Conservation (phyloP, 2,888 invertebrate genomes). For the Hydrotaea diabolus region DNA sequence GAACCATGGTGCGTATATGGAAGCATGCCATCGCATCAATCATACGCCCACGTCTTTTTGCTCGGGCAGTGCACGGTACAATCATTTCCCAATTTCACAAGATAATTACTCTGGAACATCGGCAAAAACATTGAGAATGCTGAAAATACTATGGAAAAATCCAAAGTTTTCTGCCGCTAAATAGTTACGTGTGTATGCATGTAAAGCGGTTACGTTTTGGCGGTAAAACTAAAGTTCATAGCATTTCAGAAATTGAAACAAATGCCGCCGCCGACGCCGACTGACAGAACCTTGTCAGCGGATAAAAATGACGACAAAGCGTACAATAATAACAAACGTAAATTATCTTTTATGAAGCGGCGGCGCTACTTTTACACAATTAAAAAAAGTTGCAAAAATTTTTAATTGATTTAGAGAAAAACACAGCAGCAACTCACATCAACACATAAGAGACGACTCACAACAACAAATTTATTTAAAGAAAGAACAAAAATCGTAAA, state of each 20-base stretch:
- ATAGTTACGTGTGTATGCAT: no score
- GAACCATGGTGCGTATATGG: no score
- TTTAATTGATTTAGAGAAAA: conserved; percentile 65
- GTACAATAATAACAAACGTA: conserved; percentile 52
- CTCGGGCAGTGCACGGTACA: no score
- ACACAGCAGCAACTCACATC: conserved; percentile 1
- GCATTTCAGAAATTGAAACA: conserved; percentile 33
- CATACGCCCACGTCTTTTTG: no score
- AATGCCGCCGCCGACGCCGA: conserved; percentile 7
- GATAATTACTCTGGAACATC: no score
- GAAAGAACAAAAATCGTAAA: conserved; percentile 39
- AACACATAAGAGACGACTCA: conserved; percentile 16
- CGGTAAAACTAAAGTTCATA: conserved; percentile 55
- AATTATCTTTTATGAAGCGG: conserved; percentile 61
- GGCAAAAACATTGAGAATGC: no score
- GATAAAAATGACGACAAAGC: conserved; percentile 41
- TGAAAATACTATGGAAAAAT: no score
- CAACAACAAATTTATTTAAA: conserved; percentile 50
- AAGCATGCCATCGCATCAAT: no score
- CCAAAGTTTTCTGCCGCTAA: no score
- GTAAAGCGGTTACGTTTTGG: conserved; percentile 42
- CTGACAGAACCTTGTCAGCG: conserved; percentile 22
- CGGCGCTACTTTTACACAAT: conserved; percentile 66
- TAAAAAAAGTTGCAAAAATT: conserved; percentile 60
- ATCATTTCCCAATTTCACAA: no score